phyloP scores from a whole-genome alignment of 53 echinoderm and acorn worm genomes.

The Antedon mediterranea region DNA sequence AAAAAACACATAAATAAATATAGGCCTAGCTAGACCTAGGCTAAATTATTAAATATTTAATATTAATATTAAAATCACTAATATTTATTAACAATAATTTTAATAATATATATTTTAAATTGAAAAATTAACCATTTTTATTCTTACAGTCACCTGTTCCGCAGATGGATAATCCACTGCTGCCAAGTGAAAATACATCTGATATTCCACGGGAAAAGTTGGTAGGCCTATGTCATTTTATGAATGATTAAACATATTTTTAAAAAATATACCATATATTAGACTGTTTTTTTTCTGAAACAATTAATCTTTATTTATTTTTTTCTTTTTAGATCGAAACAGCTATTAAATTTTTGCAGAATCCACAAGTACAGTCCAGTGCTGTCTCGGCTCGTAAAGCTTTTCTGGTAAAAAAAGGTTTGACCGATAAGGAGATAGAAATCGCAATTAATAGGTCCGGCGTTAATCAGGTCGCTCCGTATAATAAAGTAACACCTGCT shows the following conservation, averaged over 20 bases:
- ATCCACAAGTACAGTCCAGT: constrained; percentile 65
- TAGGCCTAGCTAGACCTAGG: no score
- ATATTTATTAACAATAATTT: no score
- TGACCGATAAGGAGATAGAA: constrained; percentile 67
- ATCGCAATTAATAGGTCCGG: constrained; percentile 68
- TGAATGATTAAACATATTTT: not conserved
- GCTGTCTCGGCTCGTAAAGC: constrained; percentile 50
- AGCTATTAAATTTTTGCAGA: constrained; percentile 69
- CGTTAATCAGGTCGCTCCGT: constrained; percentile 12
- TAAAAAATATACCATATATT: not conserved
- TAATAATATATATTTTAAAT: no score
- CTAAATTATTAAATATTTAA: no score
- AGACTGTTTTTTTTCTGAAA: not conserved
- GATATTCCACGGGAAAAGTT: constrained; percentile 22
- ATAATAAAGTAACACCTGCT: not conserved
- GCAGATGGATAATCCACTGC: not conserved
- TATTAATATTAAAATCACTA: no score
- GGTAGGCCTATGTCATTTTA: constrained; percentile 9
- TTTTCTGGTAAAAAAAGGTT: constrained; percentile 74
- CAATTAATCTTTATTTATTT: not conserved
- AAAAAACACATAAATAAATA: no score
- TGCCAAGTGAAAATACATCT: not conserved
- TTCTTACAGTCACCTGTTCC: no score
- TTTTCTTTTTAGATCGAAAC: constrained; percentile 52
- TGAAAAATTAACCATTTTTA: no score